These are phyloP conservation scores for Drosophila parvula DNA, from an alignment of 1,140 invertebrate genomes.

Conservation along the genomic window DNA sequence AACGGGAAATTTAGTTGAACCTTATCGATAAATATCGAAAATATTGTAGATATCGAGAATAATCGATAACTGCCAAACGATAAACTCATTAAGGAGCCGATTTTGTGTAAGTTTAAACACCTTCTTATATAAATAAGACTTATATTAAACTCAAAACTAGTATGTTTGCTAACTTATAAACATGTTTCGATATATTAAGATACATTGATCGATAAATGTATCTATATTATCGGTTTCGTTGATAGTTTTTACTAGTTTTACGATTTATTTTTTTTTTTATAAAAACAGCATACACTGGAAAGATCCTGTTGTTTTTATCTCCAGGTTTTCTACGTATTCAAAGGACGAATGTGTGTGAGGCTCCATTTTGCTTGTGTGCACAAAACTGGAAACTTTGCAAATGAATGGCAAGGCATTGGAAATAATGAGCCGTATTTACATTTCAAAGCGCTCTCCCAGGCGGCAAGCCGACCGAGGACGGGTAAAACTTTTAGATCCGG, in stretches of 20 bases:
- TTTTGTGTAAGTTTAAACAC: neutral
- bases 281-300: too few relatives aligned
- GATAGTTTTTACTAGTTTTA: too few relatives aligned
- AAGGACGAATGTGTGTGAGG: neutral
- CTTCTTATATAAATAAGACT: too few relatives aligned
- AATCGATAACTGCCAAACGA: neutral
- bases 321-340: neutral
- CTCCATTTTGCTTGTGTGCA: neutral
- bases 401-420: slow-evolving; percentile 75
- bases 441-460: slow-evolving; percentile 67
- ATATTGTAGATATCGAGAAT: neutral
- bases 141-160: too few relatives aligned
- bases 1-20: neutral
- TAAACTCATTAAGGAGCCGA: neutral
- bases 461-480: neutral
- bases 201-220: neutral
- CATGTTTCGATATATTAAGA: neutral
- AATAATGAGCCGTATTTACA: slow-evolving; percentile 83
- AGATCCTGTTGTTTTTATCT: too few relatives aligned
- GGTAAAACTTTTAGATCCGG: slow-evolving; percentile 6
- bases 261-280: too few relatives aligned
- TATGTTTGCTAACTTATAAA: too few relatives aligned
- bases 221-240: too few relatives aligned
- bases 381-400: slow-evolving; percentile 66
- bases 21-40: neutral